These are phyloP conservation scores for Adrianichthys oophorus DNA, from an alignment of 2,797 vertebrate genomes.

Conservation along the genomic window DNA sequence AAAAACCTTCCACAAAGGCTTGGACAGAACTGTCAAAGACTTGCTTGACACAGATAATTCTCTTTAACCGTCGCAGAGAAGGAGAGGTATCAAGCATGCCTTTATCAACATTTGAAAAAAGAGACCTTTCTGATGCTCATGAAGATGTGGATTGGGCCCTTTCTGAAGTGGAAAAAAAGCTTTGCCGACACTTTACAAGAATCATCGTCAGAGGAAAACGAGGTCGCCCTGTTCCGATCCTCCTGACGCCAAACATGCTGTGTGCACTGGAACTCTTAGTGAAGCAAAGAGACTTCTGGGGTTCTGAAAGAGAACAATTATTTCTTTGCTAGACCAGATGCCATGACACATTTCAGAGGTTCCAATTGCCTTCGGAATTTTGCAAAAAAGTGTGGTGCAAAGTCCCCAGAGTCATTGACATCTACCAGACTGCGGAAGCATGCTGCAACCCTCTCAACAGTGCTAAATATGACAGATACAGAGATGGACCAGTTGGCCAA, in stretches of 20 bases:
- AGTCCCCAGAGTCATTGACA: not conserved
- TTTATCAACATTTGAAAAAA: slow-evolving; percentile 24
- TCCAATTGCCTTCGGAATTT: not conserved
- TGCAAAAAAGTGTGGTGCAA: not conserved
- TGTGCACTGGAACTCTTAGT: slow-evolving; percentile 1
- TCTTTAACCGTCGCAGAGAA: slow-evolving; percentile 32
- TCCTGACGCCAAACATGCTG: slow-evolving; percentile 7
- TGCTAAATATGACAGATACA: slow-evolving; percentile 12
- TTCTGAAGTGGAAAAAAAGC: slow-evolving; percentile 20
- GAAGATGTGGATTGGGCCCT: slow-evolving; percentile 47
- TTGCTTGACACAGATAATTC: slow-evolving; percentile 30
- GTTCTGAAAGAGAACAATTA: slow-evolving; percentile 4
- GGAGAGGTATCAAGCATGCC: slow-evolving; percentile 28
- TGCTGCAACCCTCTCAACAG: slow-evolving; percentile 10
- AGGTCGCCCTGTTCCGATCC: slow-evolving; percentile 1
- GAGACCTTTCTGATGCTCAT: slow-evolving; percentile 24
- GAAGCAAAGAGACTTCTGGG: not conserved
- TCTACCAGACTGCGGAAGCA: slow-evolving; percentile 8
- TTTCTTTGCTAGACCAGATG: slow-evolving; percentile 12
- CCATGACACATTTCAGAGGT: slow-evolving; percentile 9
- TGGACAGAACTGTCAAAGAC: slow-evolving; percentile 42
- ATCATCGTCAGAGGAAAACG: slow-evolving; percentile 9
- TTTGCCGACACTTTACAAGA: slow-evolving; percentile 5
- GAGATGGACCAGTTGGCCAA: slow-evolving; percentile 14
- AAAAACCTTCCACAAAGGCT: slow-evolving; percentile 27